A percentile compares a stretch with the other conserved stretches of the same genome.
Evolutionary conservation across 1,140 invertebrate species (phyloP).

Genomic region (Atta colombica): DNA sequence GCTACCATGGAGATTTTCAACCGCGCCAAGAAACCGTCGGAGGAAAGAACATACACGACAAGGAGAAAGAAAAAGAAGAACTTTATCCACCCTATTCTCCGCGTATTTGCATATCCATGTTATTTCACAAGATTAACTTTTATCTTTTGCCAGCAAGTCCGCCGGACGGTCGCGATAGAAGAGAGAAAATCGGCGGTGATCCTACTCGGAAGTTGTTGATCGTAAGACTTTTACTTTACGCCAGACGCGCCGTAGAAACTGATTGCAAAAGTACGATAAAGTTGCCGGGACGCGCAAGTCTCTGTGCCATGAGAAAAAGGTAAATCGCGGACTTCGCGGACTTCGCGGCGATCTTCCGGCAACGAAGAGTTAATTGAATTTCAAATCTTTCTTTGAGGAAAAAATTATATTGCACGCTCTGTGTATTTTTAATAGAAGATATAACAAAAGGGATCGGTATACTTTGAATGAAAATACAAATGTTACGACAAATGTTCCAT

Average conservation of each 20-base stretch:
- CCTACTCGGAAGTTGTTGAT: constrained; percentile 40
- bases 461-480: not conserved
- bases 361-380: constrained; percentile 54
- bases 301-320: constrained; percentile 30
- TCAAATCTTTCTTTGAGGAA: constrained; percentile 32
- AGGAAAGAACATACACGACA: not conserved
- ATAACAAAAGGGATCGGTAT: not conserved
- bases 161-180: not conserved
- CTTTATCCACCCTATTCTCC: not conserved
- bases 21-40: constrained; percentile 27
- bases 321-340: constrained; percentile 27
- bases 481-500: not conserved
- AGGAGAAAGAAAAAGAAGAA: not conserved
- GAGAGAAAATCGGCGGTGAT: not conserved
- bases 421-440: not conserved
- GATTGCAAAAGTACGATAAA: constrained; percentile 56
- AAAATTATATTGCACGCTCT: constrained; percentile 40
- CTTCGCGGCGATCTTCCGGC: constrained; percentile 23
- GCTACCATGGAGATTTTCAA: constrained; percentile 55
- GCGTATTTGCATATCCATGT: constrained; percentile 67
- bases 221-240: constrained; percentile 53
- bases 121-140: constrained; percentile 66
- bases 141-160: not conserved
- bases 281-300: constrained; percentile 16
- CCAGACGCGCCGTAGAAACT: constrained; percentile 41